Conservation (phyloP, 2,113 vertebrate species). For the Planiliza haematocheilus region DNA sequence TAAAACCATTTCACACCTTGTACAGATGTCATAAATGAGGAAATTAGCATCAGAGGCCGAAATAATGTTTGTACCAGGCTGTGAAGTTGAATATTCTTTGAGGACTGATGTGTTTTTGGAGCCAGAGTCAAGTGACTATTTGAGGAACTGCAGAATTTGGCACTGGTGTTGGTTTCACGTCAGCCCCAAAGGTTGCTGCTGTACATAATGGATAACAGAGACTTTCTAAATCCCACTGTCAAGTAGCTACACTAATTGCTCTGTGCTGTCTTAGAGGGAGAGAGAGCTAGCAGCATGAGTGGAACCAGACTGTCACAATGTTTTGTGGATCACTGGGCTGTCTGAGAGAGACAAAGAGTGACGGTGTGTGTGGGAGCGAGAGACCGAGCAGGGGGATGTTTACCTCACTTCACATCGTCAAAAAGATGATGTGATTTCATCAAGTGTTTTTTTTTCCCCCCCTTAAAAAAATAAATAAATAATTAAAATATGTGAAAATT, state of each 20-base stretch:
- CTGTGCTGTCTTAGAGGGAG: not conserved
- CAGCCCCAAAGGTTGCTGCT: too few species aligned
- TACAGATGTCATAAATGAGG: too few species aligned
- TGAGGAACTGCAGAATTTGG: too few species aligned
- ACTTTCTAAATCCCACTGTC: conserved; percentile 21
- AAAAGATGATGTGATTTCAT: conserved; percentile 39
- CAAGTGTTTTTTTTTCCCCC: conserved; percentile 43
- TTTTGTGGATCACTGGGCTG: conserved; percentile 62
- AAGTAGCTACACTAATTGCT: conserved; percentile 34
- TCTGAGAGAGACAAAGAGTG: conserved; percentile 50
- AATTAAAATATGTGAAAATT: conserved; percentile 7
- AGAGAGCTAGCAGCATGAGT: conserved; percentile 39
- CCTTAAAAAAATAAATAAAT: conserved; percentile 11
- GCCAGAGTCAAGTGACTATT: too few species aligned
- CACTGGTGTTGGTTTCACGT: too few species aligned
- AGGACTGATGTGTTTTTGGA: too few species aligned
- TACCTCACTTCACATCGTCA: conserved; percentile 44
- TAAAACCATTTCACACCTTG: too few species aligned
- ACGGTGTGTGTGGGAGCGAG: conserved; percentile 45
- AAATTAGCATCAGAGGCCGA: too few species aligned
- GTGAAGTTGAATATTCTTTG: too few species aligned
- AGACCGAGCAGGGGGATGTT: conserved; percentile 36
- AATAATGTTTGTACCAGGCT: too few species aligned
- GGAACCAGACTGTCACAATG: conserved; percentile 60
- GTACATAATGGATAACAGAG: conserved; percentile 4